Evolutionary conservation across 1,140 invertebrate species (phyloP).

Genomic region (Sycophila sp.): DNA sequence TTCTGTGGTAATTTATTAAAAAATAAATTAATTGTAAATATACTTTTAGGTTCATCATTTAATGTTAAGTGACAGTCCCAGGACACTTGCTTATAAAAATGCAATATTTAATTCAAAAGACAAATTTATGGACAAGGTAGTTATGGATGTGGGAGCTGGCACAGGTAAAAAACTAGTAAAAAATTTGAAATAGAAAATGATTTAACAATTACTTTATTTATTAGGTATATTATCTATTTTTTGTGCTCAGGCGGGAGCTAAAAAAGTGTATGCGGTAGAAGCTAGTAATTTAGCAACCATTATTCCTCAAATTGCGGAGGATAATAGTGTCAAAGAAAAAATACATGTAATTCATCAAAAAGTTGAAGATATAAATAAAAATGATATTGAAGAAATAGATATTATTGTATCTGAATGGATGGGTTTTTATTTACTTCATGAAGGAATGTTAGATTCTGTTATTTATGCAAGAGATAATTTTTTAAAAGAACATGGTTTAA

Average conservation of each 20-base stretch:
- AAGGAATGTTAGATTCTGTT: conserved; percentile 96
- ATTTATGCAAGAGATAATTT: conserved; percentile 91
- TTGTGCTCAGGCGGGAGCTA: conserved; percentile 91
- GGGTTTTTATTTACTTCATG: conserved; percentile 98
- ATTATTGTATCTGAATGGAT: conserved; percentile 99
- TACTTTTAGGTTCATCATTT: conserved; percentile 75
- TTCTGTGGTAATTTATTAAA: conserved; percentile 10
- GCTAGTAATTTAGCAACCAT: conserved; percentile 86
- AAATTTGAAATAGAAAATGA: too few relatives aligned
- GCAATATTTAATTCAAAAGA: conserved; percentile 84
- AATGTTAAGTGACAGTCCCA: conserved; percentile 86
- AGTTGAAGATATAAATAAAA: conserved; percentile 84
- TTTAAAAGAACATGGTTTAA: conserved; percentile 75
- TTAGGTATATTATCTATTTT: conserved; percentile 95
- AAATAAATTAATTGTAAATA: background rate
- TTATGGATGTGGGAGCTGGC: conserved; percentile 94
- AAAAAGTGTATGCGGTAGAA: conserved; percentile 91
- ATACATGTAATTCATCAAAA: conserved; percentile 78
- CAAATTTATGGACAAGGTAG: conserved; percentile 78
- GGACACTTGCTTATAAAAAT: conserved; percentile 91
- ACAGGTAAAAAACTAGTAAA: conserved; percentile 71
- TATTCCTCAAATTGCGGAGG: conserved; percentile 82
- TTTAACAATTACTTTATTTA: conserved; percentile 19
- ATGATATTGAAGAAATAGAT: conserved; percentile 84
- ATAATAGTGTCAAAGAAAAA: conserved; percentile 73